phyloP scores from a whole-genome alignment of 2,797 vertebrate genomes.

The Sphaeramia orbicularis region DNA sequence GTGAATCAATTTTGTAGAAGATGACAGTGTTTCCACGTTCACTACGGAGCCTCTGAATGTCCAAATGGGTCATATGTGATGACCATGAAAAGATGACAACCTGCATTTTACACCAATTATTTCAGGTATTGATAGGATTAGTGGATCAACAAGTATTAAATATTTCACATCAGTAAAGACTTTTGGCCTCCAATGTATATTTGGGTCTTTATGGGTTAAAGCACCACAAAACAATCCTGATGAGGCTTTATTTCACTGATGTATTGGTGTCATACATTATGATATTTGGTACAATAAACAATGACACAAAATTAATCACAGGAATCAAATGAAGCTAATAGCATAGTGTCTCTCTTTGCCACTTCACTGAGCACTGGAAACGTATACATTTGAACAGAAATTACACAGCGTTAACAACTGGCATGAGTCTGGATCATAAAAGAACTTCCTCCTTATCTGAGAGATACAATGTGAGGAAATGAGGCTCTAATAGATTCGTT shows the following conservation, averaged over 20 bases:
- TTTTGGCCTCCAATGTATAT: too few relatives aligned
- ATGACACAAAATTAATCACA: constrained; percentile 30
- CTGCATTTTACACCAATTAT: too few relatives aligned
- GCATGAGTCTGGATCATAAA: constrained; percentile 24
- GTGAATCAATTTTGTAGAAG: too few relatives aligned
- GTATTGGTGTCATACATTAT: neutral
- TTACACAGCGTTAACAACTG: constrained; percentile 5
- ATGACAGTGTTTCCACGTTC: too few relatives aligned
- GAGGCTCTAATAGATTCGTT: constrained; percentile 32
- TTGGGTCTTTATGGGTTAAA: too few relatives aligned
- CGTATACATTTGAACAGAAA: constrained; percentile 22
- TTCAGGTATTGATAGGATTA: too few relatives aligned
- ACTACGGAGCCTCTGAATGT: too few relatives aligned
- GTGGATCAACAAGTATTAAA: too few relatives aligned
- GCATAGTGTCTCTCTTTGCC: constrained; percentile 17
- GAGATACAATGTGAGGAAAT: constrained; percentile 15
- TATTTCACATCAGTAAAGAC: too few relatives aligned
- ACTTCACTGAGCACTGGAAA: constrained; percentile 17
- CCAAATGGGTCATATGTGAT: too few relatives aligned
- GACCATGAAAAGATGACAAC: too few relatives aligned
- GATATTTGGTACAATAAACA: constrained; percentile 17
- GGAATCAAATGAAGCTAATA: constrained; percentile 21
- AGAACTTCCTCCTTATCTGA: constrained; percentile 26
- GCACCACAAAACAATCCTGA: too few relatives aligned
- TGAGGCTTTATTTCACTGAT: constrained; percentile 30